These are phyloP conservation scores for Protomyctophum bolini DNA, from an alignment of 2,113 vertebrate species.

Conservation along the genomic window DNA sequence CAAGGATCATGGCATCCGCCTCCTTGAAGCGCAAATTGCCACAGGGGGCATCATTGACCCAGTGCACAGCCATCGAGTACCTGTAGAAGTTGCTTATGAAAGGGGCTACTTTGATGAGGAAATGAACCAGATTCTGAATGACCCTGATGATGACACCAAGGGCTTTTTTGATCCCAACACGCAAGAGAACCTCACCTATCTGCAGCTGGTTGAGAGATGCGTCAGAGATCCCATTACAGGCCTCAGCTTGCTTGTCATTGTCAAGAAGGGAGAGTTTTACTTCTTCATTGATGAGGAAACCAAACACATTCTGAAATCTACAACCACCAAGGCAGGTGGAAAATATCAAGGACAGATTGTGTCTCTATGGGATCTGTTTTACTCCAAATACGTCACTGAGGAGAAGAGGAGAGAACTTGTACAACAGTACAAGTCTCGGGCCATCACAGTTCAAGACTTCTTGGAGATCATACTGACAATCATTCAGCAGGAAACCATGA, in stretches of 20 bases:
- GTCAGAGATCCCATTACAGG: conserved; percentile 33
- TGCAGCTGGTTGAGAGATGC: conserved; percentile 40
- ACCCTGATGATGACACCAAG: conserved; percentile 73
- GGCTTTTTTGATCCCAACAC: conserved; percentile 75
- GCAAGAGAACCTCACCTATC: conserved; percentile 39
- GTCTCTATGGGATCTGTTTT: conserved; percentile 76
- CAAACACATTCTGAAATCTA: conserved; percentile 46
- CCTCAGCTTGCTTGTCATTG: conserved; percentile 37
- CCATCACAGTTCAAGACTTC: conserved; percentile 66
- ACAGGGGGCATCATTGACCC: conserved; percentile 77
- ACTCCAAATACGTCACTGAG: conserved; percentile 70
- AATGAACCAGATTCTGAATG: conserved; percentile 72
- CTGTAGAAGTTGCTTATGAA: conserved; percentile 78
- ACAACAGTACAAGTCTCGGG: conserved; percentile 51
- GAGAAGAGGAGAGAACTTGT: conserved; percentile 66
- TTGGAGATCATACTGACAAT: conserved; percentile 33
- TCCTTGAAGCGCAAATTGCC: conserved; percentile 64
- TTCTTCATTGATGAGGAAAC: conserved; percentile 60
- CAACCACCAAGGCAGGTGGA: conserved; percentile 58
- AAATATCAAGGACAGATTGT: conserved; percentile 61
- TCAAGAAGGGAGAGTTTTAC: conserved; percentile 69
- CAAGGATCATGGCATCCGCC: conserved; percentile 2
- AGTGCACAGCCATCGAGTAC: conserved; percentile 74
- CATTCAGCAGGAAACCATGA: conserved; percentile 66
- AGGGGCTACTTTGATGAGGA: conserved; percentile 78